These are phyloP conservation scores for Muschampia plurimacula DNA, from an alignment of 2,888 invertebrate genomes.

Conservation along the genomic window DNA sequence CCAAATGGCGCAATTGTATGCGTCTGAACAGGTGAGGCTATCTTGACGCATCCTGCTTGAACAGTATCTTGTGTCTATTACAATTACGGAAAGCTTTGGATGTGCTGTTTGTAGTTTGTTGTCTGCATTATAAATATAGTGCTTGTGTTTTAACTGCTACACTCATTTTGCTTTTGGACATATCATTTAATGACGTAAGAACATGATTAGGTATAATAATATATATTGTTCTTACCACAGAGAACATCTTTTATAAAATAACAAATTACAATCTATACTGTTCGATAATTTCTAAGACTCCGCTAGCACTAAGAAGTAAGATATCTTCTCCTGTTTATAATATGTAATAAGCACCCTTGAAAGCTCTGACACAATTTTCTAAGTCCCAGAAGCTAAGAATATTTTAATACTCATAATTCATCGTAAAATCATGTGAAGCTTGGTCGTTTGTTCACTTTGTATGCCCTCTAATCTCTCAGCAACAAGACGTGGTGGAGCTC, in stretches of 20 bases:
- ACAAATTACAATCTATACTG: not conserved
- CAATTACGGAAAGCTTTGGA: constrained; percentile 76
- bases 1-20: constrained; percentile 85
- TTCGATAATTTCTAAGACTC: constrained; percentile 14
- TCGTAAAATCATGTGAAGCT: constrained; percentile 13
- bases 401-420: not conserved
- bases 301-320: constrained; percentile 11
- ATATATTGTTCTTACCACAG: not conserved
- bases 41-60: constrained; percentile 80
- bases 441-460: not conserved
- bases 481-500: constrained; percentile 89
- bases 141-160: constrained; percentile 70
- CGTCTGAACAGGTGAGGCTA: constrained; percentile 83
- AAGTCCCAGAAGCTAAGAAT: not conserved
- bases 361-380: not conserved
- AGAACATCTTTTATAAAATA: not conserved
- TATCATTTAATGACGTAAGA: constrained; percentile 15
- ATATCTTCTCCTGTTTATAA: not conserved
- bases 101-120: constrained; percentile 79
- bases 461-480: constrained; percentile 53
- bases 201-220: not conserved
- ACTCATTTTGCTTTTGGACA: constrained; percentile 60
- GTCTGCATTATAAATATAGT: constrained; percentile 54
- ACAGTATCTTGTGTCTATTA: constrained; percentile 58
- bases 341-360: not conserved